phyloP scores from a whole-genome alignment of 2,888 invertebrate genomes.

The Tricholauxania praeusta region DNA sequence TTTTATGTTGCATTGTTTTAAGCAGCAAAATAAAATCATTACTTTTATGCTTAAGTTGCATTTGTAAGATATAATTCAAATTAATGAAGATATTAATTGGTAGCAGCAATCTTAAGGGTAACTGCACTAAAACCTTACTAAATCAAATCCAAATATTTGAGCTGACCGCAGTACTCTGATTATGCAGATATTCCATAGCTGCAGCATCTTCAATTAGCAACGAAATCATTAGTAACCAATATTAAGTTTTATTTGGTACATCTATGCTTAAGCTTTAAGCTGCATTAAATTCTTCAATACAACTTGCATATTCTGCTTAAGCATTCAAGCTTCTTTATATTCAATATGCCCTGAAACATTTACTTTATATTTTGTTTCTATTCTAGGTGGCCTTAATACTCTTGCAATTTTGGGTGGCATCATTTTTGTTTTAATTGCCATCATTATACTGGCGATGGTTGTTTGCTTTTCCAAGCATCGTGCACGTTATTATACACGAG shows the following conservation, averaged over 20 bases:
- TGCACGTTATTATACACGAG: conserved; percentile 83
- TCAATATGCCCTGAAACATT: too few relatives aligned
- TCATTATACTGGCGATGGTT: conserved; percentile 65
- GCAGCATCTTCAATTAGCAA: too few relatives aligned
- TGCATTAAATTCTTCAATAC: background rate
- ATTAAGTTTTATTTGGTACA: too few relatives aligned
- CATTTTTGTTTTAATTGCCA: conserved; percentile 65
- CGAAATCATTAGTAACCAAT: too few relatives aligned
- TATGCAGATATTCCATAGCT: too few relatives aligned
- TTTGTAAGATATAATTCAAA: background rate
- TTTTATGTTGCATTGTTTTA: conserved; percentile 1
- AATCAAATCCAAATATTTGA: too few relatives aligned
- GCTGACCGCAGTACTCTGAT: too few relatives aligned
- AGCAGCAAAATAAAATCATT: background rate
- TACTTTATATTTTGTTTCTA: background rate
- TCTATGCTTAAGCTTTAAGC: too few relatives aligned
- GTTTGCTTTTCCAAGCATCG: conserved; percentile 77
- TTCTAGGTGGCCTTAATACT: conserved; percentile 69
- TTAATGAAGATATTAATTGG: background rate
- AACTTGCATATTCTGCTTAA: background rate
- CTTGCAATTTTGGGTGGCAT: conserved; percentile 67
- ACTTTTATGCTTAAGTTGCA: background rate
- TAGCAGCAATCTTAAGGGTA: too few relatives aligned
- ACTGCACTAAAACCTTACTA: too few relatives aligned
- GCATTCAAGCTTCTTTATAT: background rate